Conservation (phyloP, 1,140 invertebrate species). For the Venturia canescens region DNA sequence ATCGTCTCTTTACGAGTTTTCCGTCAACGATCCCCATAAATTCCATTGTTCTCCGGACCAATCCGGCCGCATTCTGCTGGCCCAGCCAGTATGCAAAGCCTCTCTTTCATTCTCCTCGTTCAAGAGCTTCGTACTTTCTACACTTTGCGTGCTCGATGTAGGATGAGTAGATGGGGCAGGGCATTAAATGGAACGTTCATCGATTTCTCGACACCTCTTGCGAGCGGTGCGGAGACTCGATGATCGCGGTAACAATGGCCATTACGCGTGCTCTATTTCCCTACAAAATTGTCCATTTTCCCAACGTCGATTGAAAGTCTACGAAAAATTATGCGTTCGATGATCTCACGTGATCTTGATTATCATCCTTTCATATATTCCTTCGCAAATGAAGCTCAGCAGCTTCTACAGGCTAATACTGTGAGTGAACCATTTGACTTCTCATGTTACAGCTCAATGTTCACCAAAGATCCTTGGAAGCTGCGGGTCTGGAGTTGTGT, state of each 20-base stretch:
- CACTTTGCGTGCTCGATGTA: background rate
- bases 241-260: background rate
- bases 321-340: background rate
- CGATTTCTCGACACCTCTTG: conserved; percentile 32
- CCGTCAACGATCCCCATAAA: conserved; percentile 49
- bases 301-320: background rate
- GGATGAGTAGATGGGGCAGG: background rate
- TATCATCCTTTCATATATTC: background rate
- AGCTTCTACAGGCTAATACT: background rate
- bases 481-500: conserved; percentile 73
- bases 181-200: conserved; percentile 35
- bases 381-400: background rate
- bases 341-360: background rate
- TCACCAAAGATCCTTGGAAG: conserved; percentile 74
- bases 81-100: conserved; percentile 43
- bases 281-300: background rate
- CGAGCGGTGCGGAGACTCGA: background rate
- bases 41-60: conserved; percentile 54
- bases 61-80: conserved; percentile 50
- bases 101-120: conserved; percentile 14
- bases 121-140: conserved; percentile 15
- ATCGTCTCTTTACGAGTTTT: conserved; percentile 51
- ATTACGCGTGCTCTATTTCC: background rate
- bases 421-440: background rate
- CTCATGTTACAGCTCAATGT: conserved; percentile 71